A percentile compares a stretch with the other conserved stretches of the same genome.
phyloP scores from a whole-genome alignment of 1,140 invertebrate species.

The Neuroterus valhalla region DNA sequence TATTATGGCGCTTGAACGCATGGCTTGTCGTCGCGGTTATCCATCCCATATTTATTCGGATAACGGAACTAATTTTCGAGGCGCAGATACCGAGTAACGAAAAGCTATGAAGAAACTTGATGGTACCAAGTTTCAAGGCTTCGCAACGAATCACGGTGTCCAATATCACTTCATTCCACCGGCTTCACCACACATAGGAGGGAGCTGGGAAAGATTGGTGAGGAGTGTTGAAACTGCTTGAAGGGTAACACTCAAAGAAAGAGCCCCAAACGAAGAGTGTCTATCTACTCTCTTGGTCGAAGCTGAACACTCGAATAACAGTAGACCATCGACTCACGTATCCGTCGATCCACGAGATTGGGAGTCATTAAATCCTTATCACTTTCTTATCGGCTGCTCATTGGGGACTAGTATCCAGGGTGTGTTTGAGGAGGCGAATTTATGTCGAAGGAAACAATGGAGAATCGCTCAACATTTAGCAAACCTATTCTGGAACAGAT shows the following conservation, averaged over 20 bases:
- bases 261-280: background rate
- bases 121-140: background rate
- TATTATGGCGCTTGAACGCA: slow-evolving; percentile 33
- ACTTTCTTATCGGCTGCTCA: slow-evolving; percentile 57
- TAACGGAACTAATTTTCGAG: background rate
- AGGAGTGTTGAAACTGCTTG: slow-evolving; percentile 23
- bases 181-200: slow-evolving; percentile 33
- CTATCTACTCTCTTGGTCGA: slow-evolving; percentile 29
- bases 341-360: slow-evolving; percentile 44
- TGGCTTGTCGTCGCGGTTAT: too few relatives aligned
- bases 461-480: slow-evolving; percentile 33
- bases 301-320: slow-evolving; percentile 45
- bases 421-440: background rate
- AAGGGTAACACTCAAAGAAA: background rate
- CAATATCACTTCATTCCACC: slow-evolving; percentile 35
- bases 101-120: background rate
- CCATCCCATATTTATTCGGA: background rate
- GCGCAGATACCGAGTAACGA: background rate
- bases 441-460: background rate
- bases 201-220: slow-evolving; percentile 32
- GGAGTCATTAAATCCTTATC: slow-evolving; percentile 53
- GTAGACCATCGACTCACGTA: too few relatives aligned
- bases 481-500: slow-evolving; percentile 38
- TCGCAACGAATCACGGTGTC: background rate
- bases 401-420: background rate